Evolutionary conservation across 1,140 invertebrate species (phyloP).

Genomic region (Microplitis mediator): DNA sequence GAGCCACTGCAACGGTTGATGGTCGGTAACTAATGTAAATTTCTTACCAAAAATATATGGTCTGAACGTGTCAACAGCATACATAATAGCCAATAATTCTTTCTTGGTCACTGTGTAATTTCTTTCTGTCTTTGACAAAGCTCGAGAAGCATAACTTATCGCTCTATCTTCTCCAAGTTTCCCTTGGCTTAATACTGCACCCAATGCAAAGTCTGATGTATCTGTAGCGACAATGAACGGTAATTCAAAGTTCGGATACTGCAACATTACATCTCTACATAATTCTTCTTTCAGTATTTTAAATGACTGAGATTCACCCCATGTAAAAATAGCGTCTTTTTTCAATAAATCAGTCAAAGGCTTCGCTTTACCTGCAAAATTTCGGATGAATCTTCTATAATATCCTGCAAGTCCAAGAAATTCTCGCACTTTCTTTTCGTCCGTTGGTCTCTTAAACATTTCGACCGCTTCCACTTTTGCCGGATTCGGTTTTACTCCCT

Average conservation of each 20-base stretch:
- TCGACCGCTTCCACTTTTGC: neutral
- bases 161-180: slow-evolving; percentile 32
- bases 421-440: neutral
- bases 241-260: slow-evolving; percentile 39
- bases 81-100: slow-evolving; percentile 48
- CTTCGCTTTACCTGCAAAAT: neutral
- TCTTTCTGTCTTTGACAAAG: neutral
- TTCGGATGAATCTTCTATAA: slow-evolving; percentile 9
- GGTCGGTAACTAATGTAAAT: no score
- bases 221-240: slow-evolving; percentile 36
- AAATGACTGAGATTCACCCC: neutral
- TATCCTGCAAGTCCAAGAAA: slow-evolving; percentile 11
- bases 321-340: neutral
- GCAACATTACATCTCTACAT: slow-evolving; percentile 23
- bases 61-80: slow-evolving; percentile 53
- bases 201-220: slow-evolving; percentile 29
- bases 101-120: slow-evolving; percentile 35
- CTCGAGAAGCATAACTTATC: slow-evolving; percentile 31
- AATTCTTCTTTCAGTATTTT: slow-evolving; percentile 18
- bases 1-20: no score
- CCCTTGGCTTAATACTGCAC: slow-evolving; percentile 33
- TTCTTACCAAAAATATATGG: slow-evolving; percentile 50
- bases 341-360: neutral
- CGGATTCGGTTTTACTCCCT: neutral
- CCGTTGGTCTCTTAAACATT: neutral